Percentiles rank a stretch among this genome's conserved stretches.
These are phyloP conservation scores for Coptodon bakossiorum DNA, from an alignment of 2,113 vertebrate species.

Conservation along the genomic window DNA sequence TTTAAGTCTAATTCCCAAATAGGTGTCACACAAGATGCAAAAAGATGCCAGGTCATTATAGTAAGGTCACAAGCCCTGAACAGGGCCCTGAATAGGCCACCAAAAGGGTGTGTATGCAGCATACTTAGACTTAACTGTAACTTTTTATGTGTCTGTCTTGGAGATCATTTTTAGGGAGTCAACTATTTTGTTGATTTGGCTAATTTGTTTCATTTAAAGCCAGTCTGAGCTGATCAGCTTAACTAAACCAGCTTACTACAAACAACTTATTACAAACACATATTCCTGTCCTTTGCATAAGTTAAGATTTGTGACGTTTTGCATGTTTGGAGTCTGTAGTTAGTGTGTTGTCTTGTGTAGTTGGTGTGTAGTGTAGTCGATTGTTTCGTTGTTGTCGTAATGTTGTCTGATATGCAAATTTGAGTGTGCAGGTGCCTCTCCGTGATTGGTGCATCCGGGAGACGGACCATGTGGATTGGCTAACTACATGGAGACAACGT, in stretches of 20 bases:
- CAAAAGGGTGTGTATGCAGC: rapidly evolving
- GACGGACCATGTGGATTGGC: rapidly evolving
- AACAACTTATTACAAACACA: neutral
- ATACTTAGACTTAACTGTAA: neutral
- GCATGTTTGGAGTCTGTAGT: neutral
- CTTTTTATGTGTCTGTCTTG: rapidly evolving
- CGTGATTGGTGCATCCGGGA: neutral
- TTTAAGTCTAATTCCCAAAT: neutral
- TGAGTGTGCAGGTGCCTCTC: neutral
- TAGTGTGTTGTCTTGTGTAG: neutral
- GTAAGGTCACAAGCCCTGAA: neutral
- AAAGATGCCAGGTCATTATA: neutral
- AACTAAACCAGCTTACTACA: neutral
- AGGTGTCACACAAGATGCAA: neutral
- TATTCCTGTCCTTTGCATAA: neutral
- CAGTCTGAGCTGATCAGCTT: neutral
- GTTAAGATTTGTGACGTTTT: neutral
- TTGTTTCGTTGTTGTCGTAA: neutral
- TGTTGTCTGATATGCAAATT: neutral
- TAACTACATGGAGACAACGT: rapidly evolving
- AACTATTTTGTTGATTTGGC: neutral
- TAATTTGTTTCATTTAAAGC: neutral
- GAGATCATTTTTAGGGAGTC: neutral
- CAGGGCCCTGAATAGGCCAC: neutral
- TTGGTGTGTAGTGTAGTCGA: neutral